Evolutionary conservation across 2,888 invertebrate species (phyloP).

Genomic region (Dioctria linearis): DNA sequence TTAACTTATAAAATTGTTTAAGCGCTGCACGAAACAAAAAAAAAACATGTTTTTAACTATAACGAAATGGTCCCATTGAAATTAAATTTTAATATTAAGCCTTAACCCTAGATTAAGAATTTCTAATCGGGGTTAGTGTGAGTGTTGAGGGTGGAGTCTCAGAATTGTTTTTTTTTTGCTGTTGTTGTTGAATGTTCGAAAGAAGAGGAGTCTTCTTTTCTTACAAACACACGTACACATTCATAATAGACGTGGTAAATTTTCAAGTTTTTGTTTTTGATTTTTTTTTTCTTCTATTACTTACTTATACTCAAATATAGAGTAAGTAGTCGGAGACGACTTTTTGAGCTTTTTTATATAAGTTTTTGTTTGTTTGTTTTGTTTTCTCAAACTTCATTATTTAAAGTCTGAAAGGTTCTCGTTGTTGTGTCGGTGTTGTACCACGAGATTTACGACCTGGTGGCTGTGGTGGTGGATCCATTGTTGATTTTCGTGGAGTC

Average conservation of each 20-base stretch:
- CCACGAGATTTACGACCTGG: slow-evolving; percentile 68
- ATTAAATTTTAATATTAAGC: slow-evolving; percentile 26
- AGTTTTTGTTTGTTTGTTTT: slow-evolving; percentile 19
- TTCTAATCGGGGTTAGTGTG: slow-evolving; percentile 1
- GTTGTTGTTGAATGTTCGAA: no score
- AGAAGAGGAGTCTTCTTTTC: no score
- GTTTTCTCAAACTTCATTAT: slow-evolving; percentile 58
- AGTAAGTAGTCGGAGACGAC: not conserved
- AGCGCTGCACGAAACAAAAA: slow-evolving; percentile 9
- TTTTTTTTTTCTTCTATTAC: not conserved
- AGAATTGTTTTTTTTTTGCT: no score
- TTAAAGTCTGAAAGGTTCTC: slow-evolving; percentile 84
- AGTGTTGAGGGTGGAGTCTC: no score
- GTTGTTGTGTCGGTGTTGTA: slow-evolving; percentile 71
- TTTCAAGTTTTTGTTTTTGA: not conserved
- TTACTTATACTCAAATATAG: not conserved
- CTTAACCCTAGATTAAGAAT: no score
- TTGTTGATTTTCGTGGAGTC: slow-evolving; percentile 69
- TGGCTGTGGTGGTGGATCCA: slow-evolving; percentile 65
- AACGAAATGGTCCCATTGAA: slow-evolving; percentile 52
- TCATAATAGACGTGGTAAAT: no score
- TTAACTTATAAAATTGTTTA: not conserved
- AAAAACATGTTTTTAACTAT: slow-evolving; percentile 3
- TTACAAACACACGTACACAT: no score
- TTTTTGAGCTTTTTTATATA: not conserved